Evolutionary conservation across 2,888 invertebrate species (phyloP).

Genomic region (Neria commutata): DNA sequence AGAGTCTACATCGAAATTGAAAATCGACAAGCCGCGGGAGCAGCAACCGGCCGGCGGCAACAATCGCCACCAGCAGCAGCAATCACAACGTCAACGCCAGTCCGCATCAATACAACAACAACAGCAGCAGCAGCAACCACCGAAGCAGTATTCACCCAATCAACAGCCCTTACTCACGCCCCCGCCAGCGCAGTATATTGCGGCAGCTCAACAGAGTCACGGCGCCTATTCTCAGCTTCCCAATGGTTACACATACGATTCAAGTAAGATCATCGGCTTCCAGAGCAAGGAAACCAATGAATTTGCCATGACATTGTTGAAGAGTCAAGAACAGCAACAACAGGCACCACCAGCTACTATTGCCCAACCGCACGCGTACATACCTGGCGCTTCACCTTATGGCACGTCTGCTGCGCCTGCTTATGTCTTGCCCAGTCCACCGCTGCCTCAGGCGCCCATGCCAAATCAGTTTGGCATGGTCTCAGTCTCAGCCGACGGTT

Average conservation of each 20-base stretch:
- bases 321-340: constrained; percentile 51
- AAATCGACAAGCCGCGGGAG: constrained; percentile 40
- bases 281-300: constrained; percentile 62
- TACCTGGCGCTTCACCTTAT: constrained; percentile 5
- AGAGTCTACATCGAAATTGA: constrained; percentile 49
- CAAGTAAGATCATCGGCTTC: constrained; percentile 61
- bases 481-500: constrained; percentile 37
- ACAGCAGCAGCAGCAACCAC: constrained; percentile 39
- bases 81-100: constrained; percentile 14
- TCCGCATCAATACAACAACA: constrained; percentile 46
- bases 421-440: not conserved
- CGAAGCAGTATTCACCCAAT: constrained; percentile 33
- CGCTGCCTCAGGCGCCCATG: constrained; percentile 42
- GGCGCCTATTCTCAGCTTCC: constrained; percentile 41
- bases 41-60: constrained; percentile 15
- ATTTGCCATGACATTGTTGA: constrained; percentile 59
- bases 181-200: not conserved
- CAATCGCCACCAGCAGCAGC: constrained; percentile 46
- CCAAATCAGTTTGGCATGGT: constrained; percentile 50
- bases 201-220: constrained; percentile 19
- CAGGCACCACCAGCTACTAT: constrained; percentile 15
- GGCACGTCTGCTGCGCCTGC: constrained; percentile 31
- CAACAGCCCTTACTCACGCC: constrained; percentile 32
- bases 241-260: constrained; percentile 59
- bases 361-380: constrained; percentile 19